Percentiles rank a stretch among this genome's conserved stretches.
Evolutionary conservation across 2,797 vertebrate species (phyloP).

Genomic region (Rhabdophis nuchalis): DNA sequence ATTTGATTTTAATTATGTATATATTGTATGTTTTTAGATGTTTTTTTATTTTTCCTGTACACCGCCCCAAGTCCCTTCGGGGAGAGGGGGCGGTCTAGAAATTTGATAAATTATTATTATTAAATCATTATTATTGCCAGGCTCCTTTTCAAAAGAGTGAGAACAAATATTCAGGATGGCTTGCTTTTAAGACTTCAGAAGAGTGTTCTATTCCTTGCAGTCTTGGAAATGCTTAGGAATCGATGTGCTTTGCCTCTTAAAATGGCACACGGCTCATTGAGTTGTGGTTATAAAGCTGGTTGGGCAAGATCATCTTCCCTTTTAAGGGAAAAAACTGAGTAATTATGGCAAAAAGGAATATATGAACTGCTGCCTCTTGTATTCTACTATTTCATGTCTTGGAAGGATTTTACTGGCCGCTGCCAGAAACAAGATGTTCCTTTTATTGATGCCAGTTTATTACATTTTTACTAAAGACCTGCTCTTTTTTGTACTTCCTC

Average conservation of each 20-base stretch:
- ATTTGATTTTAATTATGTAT: too few relatives aligned
- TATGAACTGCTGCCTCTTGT: background rate
- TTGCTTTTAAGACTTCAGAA: background rate
- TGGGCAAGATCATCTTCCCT: background rate
- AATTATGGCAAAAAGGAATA: background rate
- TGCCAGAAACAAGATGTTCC: background rate
- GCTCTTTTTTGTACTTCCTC: background rate
- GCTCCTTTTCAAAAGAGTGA: background rate
- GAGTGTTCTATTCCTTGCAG: background rate
- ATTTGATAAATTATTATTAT: too few relatives aligned
- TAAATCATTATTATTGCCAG: too few relatives aligned
- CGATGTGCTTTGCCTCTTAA: background rate
- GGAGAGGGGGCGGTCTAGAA: too few relatives aligned
- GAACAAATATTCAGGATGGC: background rate
- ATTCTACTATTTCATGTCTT: background rate
- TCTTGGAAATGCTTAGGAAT: background rate
- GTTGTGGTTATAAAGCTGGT: background rate
- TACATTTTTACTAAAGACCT: background rate
- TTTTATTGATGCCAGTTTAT: background rate
- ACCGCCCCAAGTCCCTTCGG: too few relatives aligned
- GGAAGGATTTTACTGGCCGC: background rate
- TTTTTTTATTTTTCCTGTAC: too few relatives aligned
- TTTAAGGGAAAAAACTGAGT: background rate
- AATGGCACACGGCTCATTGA: background rate
- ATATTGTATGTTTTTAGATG: too few relatives aligned